phyloP scores from a whole-genome alignment of 2,113 vertebrate species.

The Dicerorhinus sumatrensis region DNA sequence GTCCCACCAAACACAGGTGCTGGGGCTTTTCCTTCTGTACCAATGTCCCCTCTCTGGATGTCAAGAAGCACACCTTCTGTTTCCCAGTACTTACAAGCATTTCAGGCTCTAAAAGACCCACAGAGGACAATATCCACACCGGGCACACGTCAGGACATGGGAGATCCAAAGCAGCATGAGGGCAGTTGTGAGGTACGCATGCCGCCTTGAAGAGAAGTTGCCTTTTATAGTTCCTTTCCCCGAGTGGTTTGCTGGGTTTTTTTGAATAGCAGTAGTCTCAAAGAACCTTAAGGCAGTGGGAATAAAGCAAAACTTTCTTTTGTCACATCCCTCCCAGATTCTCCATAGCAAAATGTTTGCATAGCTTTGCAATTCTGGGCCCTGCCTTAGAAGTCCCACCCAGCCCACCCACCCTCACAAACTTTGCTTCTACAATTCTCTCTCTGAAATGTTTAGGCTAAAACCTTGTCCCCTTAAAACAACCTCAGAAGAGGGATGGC shows the following conservation, averaged over 20 bases:
- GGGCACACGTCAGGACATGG: background rate
- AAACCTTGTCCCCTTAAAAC: background rate
- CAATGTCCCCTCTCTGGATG: background rate
- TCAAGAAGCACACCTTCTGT: background rate
- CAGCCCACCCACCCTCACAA: slow-evolving; percentile 59
- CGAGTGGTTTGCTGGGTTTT: background rate
- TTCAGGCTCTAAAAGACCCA: background rate
- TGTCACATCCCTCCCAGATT: slow-evolving; percentile 6
- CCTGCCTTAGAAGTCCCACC: slow-evolving; percentile 18
- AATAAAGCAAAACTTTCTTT: slow-evolving; percentile 39
- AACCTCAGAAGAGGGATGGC: background rate
- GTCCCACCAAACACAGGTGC: background rate
- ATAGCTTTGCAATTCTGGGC: slow-evolving; percentile 40
- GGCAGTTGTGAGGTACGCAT: background rate
- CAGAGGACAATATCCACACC: background rate
- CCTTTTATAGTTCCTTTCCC: background rate
- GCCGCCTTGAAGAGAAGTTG: background rate
- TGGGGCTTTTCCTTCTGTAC: background rate
- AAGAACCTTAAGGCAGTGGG: background rate
- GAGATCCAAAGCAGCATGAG: background rate
- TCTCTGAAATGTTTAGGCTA: slow-evolving; percentile 8
- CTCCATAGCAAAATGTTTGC: slow-evolving; percentile 38
- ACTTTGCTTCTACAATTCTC: slow-evolving; percentile 9
- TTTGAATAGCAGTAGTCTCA: background rate
- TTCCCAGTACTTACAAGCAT: background rate